Conservation (phyloP, 2,888 invertebrate genomes). For the Oscheius sp. region DNA sequence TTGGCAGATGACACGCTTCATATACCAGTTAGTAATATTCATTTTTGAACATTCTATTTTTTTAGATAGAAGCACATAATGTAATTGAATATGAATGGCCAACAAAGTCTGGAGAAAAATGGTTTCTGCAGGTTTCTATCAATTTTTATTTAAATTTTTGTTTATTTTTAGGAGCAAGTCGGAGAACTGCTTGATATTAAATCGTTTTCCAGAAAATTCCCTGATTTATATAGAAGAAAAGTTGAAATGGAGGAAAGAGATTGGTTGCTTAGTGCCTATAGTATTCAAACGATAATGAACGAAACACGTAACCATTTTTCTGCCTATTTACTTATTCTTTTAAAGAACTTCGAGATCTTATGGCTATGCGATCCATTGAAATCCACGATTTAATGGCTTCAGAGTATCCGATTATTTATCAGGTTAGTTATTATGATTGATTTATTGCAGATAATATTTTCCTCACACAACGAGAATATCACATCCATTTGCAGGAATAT, state of each 20-base stretch:
- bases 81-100: slow-evolving; percentile 73
- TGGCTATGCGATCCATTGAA: slow-evolving; percentile 77
- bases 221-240: slow-evolving; percentile 67
- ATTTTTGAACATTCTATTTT: background rate
- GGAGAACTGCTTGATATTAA: slow-evolving; percentile 93
- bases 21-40: slow-evolving; percentile 2
- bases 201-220: slow-evolving; percentile 90
- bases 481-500: slow-evolving; percentile 44
- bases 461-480: too few relatives aligned
- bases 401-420: slow-evolving; percentile 94
- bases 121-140: slow-evolving; percentile 64
- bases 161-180: slow-evolving; percentile 85
- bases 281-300: slow-evolving; percentile 64
- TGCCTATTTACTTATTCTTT: slow-evolving; percentile 23
- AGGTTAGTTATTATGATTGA: slow-evolving; percentile 79
- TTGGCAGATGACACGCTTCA: slow-evolving; percentile 31
- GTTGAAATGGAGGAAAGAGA: slow-evolving; percentile 89
- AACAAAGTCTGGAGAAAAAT: slow-evolving; percentile 66
- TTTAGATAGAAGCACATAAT: slow-evolving; percentile 58
- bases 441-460: too few relatives aligned
- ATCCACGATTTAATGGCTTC: slow-evolving; percentile 93
- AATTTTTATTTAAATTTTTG: slow-evolving; percentile 11
- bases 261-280: slow-evolving; percentile 82
- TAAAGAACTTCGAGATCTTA: slow-evolving; percentile 65
- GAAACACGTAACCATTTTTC: slow-evolving; percentile 45